Evolutionary conservation across 2,888 invertebrate genomes (phyloP), one percentile per base, ranked within the genome.

Genomic region (Opisthograptis luteolata): DNA sequence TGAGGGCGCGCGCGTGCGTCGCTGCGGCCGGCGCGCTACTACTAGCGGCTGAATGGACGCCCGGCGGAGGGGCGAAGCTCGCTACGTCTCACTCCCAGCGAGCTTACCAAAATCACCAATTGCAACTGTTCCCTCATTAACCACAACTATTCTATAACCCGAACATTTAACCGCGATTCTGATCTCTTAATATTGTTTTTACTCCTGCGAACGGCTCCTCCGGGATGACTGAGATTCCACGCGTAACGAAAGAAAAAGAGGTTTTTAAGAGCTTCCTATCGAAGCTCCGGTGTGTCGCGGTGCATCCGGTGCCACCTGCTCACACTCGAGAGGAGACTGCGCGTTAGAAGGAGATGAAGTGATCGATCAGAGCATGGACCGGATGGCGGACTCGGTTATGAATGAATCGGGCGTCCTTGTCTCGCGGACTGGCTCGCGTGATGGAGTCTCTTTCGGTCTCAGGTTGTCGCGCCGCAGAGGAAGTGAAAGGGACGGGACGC

Each of bases 321-420:
- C 87, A 79, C 88, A 84, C 88, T 81, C 80, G 76, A 81, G 64
- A 77, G 68, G 75, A 82, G 74, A 79, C 78, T 72, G 78, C 67
- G 81, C 64, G 90, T 77, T 85, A 88, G 90, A 90, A 87, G 79
- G 90, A 90, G 90, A 90, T 89, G 77, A 85, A 87, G 77, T 84
- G 84, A 84, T 81, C 80, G 80, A 82, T 81, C 82, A 82, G 81
- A 80, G 76, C 82, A 76, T 78, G 84, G 87, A 87, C 88, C 89
- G 87, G 88, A 90, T 89, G 88, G 88, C 84, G 76, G 86, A 84
- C 87, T 87, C 83, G 76, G 87, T 90, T 87, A 90, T 90, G 90
- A 90, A 90, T 90, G 90, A 89, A 90, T 90, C 81, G 63, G 69
- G 80, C 66, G 73, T 90, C 90, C 79, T 69, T 76, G 71, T 89